phyloP scores from a whole-genome alignment of 2,888 invertebrate species.

The Sphaeridia pumilis region DNA sequence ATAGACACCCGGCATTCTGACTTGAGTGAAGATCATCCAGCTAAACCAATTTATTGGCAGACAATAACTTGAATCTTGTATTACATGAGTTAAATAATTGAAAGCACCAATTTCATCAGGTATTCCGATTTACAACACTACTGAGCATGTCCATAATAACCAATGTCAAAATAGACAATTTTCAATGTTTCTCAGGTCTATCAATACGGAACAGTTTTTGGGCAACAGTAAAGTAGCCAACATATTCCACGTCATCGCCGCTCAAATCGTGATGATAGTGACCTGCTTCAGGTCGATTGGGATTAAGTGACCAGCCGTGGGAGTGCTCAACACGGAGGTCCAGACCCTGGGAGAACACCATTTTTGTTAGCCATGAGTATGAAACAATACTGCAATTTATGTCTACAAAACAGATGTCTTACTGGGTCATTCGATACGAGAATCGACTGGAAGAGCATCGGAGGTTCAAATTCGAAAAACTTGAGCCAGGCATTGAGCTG shows the following conservation, averaged over 20 bases:
- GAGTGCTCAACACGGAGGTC: conserved; percentile 92
- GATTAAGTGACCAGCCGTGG: conserved; percentile 62
- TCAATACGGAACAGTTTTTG: conserved; percentile 62
- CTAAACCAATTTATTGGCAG: background rate
- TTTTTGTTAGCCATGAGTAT: no score
- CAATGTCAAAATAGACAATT: no score
- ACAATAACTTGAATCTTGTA: no score
- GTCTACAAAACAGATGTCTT: conserved; percentile 38
- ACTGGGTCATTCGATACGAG: conserved; percentile 74
- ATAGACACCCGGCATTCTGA: no score
- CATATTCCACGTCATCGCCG: conserved; percentile 73
- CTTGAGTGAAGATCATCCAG: background rate
- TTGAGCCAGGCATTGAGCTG: conserved; percentile 78
- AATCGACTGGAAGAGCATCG: conserved; percentile 76
- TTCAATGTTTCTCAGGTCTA: no score
- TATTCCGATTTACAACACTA: no score
- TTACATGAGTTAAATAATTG: no score
- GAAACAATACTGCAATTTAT: no score
- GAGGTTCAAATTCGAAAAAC: conserved; percentile 82
- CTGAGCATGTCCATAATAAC: no score
- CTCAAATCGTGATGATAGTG: conserved; percentile 96
- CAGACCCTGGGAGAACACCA: conserved; percentile 51
- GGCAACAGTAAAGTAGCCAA: conserved; percentile 77
- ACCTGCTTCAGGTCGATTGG: conserved; percentile 70
- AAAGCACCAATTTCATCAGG: no score